These are phyloP conservation scores for Thereuonema tuberculata DNA, from an alignment of 1,140 invertebrate species.

Conservation along the genomic window DNA sequence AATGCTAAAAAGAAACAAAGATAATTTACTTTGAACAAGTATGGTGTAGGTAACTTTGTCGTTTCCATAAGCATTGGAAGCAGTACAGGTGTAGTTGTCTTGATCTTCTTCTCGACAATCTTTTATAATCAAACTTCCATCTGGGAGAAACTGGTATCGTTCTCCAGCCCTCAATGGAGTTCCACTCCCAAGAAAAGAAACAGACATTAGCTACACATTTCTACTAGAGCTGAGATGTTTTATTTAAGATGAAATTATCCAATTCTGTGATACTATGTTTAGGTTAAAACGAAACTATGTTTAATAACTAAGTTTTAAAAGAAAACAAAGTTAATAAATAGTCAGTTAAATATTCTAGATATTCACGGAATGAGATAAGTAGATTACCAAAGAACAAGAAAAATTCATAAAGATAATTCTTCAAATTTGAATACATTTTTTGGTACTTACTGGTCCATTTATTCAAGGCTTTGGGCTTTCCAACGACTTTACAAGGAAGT, in stretches of 20 bases:
- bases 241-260: too few relatives aligned
- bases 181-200: background rate
- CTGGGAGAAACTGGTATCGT: slow-evolving; percentile 25
- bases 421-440: too few relatives aligned
- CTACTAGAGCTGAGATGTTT: background rate
- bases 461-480: slow-evolving; percentile 37
- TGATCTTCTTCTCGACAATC: slow-evolving; percentile 50
- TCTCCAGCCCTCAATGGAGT: background rate
- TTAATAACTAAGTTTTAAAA: too few relatives aligned
- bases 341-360: too few relatives aligned
- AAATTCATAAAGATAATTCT: too few relatives aligned
- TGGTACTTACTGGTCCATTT: background rate
- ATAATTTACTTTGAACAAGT: slow-evolving; percentile 48
- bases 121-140: slow-evolving; percentile 47
- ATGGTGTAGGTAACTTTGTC: slow-evolving; percentile 62
- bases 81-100: slow-evolving; percentile 71
- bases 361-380: too few relatives aligned
- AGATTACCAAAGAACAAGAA: too few relatives aligned
- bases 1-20: too few relatives aligned
- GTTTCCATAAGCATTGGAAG: slow-evolving; percentile 62
- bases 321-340: too few relatives aligned
- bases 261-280: background rate
- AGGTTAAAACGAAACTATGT: too few relatives aligned
- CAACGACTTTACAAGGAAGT: slow-evolving; percentile 43
- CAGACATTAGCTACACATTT: background rate